A percentile compares a stretch with the other conserved stretches of the same genome.
Evolutionary conservation across 2,888 invertebrate species (phyloP).

Genomic region (Toxonevra muliebris): DNA sequence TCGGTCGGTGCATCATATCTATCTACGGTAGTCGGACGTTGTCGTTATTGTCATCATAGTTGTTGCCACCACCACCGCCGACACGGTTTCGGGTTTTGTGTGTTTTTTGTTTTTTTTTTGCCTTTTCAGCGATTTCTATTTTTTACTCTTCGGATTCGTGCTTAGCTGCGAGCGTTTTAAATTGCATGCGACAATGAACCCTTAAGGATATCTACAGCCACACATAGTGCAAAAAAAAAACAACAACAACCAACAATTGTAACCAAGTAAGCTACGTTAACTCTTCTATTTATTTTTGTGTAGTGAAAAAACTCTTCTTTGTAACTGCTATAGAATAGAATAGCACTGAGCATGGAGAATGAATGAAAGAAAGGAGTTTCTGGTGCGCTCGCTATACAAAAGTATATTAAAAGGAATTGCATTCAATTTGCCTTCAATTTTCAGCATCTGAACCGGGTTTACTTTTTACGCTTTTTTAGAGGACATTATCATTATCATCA

Average conservation of each 20-base stretch:
- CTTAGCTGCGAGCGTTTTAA: conserved; percentile 13
- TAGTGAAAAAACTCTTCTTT: not conserved
- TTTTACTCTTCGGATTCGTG: not conserved
- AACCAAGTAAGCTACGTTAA: not conserved
- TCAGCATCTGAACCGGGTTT: conserved; percentile 7
- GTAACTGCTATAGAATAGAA: not conserved
- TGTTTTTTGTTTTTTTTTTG: not conserved
- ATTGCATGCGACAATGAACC: conserved; percentile 22
- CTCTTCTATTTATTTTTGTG: not conserved
- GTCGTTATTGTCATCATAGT: not conserved
- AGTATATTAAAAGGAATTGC: conserved; percentile 26
- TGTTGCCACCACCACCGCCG: not conserved
- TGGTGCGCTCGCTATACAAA: not conserved
- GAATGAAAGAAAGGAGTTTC: not conserved
- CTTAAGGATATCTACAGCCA: conserved; percentile 3
- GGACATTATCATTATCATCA: too few relatives aligned
- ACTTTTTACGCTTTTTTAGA: too few relatives aligned
- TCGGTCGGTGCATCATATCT: too few relatives aligned
- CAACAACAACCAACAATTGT: conserved; percentile 8
- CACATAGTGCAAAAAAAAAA: not conserved
- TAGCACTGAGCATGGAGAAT: not conserved
- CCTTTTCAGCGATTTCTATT: not conserved
- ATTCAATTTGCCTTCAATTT: conserved; percentile 26
- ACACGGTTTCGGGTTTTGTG: not conserved
- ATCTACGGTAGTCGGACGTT: too few relatives aligned